Base-by-base conservation (phyloP, 2,888 invertebrate genomes). In the Acrobeloides nanus region DNA sequence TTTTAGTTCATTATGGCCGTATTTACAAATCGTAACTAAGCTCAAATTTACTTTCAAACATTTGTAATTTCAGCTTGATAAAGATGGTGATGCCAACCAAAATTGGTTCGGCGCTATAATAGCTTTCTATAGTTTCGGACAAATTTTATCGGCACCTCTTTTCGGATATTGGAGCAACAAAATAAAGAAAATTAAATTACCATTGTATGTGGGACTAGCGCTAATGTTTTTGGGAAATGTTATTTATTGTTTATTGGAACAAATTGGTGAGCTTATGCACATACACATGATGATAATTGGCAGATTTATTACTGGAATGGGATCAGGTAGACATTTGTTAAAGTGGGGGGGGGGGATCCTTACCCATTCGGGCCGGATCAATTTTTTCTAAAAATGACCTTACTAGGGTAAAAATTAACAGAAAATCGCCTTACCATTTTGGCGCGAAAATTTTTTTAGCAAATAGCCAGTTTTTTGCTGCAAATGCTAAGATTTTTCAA, bases 261-360 rank as follows among this genome's bases (percentile, higher is more conserved):
- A 35, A 4, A 10, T 4, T n/a, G 20, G 21, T n/a, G 3, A n/a
- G n/a, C n/a, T n/a, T n/a, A n/a, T n/a, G n/a, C n/a, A n/a, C n/a
- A 21, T 42, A 17, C 60, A 40, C 18, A 21, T 59, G 17, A 34
- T 59, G 38, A 38, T 59, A 6, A 17, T 59, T n/a, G 51, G 48
- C 4, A 35, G 59, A 10, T 62, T 59, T 20, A 46, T 59, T 20
- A 54, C 46, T 17, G 59, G 59, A 23, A 38, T 62, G 26, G 59
- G 59, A 7, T 58, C 62, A 10, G 56, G 55, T 38, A 46, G 31
- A 8, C n/a, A n/a, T n/a, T n/a, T n/a, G n/a, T n/a, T n/a, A n/a
- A n/a, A n/a, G n/a, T n/a, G n/a, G n/a, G n/a, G n/a, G n/a, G n/a
- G n/a, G n/a, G n/a, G n/a, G n/a, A n/a, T n/a, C n/a, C n/a, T n/a